Evolutionary conservation across 2,113 vertebrate species (phyloP).

Genomic region (Sorex fumeus): DNA sequence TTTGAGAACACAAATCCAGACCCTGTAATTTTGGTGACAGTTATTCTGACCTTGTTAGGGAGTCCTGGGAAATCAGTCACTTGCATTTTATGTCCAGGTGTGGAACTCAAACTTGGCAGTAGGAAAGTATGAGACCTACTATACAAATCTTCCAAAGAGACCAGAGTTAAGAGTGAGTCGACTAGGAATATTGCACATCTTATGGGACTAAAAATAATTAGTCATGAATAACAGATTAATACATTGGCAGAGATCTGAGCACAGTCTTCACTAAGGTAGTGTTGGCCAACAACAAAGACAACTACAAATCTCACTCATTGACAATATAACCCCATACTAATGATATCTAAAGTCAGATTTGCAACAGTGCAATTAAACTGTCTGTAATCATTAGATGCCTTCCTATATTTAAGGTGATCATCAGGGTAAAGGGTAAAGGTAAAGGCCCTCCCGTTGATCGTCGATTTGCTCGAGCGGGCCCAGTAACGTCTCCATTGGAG

Average conservation of each 20-base stretch:
- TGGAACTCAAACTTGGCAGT: neutral
- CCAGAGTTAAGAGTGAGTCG: neutral
- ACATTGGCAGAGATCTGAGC: neutral
- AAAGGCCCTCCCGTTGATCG: too few species aligned
- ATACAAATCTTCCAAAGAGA: neutral
- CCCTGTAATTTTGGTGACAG: neutral
- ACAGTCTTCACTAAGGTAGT: neutral
- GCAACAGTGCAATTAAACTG: neutral
- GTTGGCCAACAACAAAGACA: neutral
- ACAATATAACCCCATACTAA: fast-evolving
- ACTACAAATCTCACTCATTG: neutral
- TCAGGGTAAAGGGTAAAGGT: too few species aligned
- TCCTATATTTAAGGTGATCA: neutral
- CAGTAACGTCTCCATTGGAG: too few species aligned
- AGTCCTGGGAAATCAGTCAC: neutral
- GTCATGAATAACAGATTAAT: neutral
- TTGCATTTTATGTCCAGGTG: neutral
- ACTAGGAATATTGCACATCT: neutral
- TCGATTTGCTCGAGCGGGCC: too few species aligned
- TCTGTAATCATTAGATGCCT: neutral
- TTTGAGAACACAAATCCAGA: neutral
- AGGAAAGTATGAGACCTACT: neutral
- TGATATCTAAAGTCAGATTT: neutral
- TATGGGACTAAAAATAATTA: neutral
- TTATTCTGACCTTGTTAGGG: neutral